Evolutionary conservation across 2,888 invertebrate species (phyloP), one percentile per base, ranked within the genome.

Genomic region (Drosophila merina): DNA sequence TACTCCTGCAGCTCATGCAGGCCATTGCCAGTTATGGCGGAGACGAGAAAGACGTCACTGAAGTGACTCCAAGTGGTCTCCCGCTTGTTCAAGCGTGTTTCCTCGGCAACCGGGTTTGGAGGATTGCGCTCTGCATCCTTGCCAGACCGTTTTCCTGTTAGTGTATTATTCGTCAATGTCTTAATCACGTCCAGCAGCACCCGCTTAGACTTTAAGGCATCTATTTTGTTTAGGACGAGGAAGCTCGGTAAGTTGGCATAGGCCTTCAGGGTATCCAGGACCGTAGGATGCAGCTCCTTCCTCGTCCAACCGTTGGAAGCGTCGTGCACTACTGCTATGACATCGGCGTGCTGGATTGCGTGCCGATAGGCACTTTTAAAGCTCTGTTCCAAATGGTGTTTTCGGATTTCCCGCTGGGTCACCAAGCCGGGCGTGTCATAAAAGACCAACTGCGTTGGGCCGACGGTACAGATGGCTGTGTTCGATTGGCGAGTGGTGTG

Each of bases 381-480:
- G 0, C 93, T 91, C 31, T 92, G 90, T 58, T 93, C 93, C 55
- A 95, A 91, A 28, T 93, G 92, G 86, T 93, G 94, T 80, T 90
- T 91, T 5, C 90, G 90, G 4, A 92, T 90, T 89, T 97, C 96
- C 38, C 92, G 92, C 44, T 93, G 91, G 25, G 94, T 94, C 0
- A 98, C 95, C 36, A 98, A 92, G 28, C 99, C 99, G 2, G 99
- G 99, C 3, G 98, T 98, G 89, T 99, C 99, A 30, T 97, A 93
- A 89, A 99, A 96, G 36, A 98, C 94, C 40, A 99, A 93, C 92
- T 99, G 99, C 1, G 96, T 95, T 68, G 96, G 93, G n/a, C 94
- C 94, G 72, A 95, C 92, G 42, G 94, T 95, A 79, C 94, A 94
- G 80, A 98, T 94, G 3, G 96, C 97, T 81, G 94, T 93, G 2